These are phyloP conservation scores for Conus ventricosus DNA, from an alignment of 1,140 invertebrate species.

Conservation along the genomic window DNA sequence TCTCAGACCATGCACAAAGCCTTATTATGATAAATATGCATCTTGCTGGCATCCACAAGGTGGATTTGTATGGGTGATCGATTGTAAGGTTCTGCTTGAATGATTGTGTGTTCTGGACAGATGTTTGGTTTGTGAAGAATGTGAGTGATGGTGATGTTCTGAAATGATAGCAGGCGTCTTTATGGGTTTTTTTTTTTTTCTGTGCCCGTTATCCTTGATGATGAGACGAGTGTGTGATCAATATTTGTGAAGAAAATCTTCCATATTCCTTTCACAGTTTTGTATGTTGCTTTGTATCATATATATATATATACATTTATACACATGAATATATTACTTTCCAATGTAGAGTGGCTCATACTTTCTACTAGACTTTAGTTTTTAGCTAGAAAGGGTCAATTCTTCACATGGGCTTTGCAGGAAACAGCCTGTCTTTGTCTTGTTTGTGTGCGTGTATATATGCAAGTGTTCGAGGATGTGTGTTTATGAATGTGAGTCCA, in stretches of 20 bases:
- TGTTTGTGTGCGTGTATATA: background rate
- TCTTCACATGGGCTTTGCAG: background rate
- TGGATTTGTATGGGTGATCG: background rate
- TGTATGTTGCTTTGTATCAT: background rate
- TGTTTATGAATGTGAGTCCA: background rate
- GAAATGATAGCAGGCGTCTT: background rate
- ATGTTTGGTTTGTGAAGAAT: background rate
- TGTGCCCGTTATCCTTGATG: background rate
- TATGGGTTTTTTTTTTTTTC: background rate
- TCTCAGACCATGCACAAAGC: constrained; percentile 16
- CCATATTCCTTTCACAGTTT: constrained; percentile 15
- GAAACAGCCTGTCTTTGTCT: background rate
- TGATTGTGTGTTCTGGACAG: background rate
- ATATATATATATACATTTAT: background rate
- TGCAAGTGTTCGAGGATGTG: background rate
- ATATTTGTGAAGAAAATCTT: constrained; percentile 7
- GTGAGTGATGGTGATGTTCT: constrained; percentile 18
- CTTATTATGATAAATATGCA: constrained; percentile 24
- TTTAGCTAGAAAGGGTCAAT: background rate
- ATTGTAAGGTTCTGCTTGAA: background rate
- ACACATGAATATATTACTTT: background rate
- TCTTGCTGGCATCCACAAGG: constrained; percentile 10
- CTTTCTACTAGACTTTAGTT: background rate
- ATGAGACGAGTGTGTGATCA: too few species aligned
- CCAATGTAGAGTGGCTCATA: background rate